Conservation (phyloP, 2,888 invertebrate genomes). For the Adelphocoris suturalis region DNA sequence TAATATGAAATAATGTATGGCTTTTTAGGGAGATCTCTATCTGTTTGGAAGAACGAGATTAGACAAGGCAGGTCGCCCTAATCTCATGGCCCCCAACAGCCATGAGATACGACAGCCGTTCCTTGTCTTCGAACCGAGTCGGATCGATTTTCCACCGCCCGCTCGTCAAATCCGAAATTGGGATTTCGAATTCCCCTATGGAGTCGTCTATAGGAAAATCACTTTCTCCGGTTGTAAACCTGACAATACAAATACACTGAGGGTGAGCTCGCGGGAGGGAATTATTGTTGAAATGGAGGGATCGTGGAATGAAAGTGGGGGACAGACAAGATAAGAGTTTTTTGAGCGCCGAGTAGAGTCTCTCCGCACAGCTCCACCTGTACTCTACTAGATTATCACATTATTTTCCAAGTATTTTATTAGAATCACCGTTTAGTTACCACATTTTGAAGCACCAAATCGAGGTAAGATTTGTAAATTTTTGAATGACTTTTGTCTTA, state of each 20-base stretch:
- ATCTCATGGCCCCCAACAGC: slow-evolving; percentile 44
- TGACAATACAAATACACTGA: slow-evolving; percentile 59
- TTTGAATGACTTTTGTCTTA: neutral
- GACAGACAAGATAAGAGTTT: slow-evolving; percentile 73
- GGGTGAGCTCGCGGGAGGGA: slow-evolving; percentile 43
- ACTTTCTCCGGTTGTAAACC: slow-evolving; percentile 26
- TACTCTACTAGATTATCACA: slow-evolving; percentile 52
- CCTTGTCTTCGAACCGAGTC: slow-evolving; percentile 36
- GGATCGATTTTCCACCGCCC: slow-evolving; percentile 52
- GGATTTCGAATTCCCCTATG: neutral
- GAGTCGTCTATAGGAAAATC: neutral
- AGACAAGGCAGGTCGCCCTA: slow-evolving; percentile 62
- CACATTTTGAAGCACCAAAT: neutral
- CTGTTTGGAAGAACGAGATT: slow-evolving; percentile 55
- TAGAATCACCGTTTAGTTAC: neutral
- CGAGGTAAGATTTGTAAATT: neutral
- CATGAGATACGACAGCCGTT: slow-evolving; percentile 42
- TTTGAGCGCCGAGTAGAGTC: slow-evolving; percentile 69
- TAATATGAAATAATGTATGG: slow-evolving; percentile 21
- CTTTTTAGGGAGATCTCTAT: slow-evolving; percentile 44
- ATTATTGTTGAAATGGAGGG: slow-evolving; percentile 65
- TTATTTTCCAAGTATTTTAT: slow-evolving; percentile 36
- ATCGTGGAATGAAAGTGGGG: slow-evolving; percentile 66
- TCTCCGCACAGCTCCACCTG: slow-evolving; percentile 73
- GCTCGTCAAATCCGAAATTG: slow-evolving; percentile 25